Evolutionary conservation across 1,140 invertebrate species (phyloP).

Genomic region (Drosophila tani): DNA sequence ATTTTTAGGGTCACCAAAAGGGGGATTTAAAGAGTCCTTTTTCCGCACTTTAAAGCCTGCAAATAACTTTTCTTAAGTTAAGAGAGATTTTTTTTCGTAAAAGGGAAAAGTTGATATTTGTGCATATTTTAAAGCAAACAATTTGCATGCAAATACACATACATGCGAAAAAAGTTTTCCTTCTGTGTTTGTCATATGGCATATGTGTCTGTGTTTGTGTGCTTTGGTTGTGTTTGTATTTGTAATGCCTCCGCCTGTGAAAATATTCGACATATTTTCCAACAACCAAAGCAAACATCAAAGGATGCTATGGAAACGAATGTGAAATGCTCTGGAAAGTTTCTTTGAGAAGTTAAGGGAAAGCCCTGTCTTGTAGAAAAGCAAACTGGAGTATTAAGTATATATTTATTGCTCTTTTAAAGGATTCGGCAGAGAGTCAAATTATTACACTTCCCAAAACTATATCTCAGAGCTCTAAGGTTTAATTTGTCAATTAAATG

Average conservation of each 20-base stretch:
- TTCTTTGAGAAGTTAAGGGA: too few relatives aligned
- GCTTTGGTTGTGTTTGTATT: constrained; percentile 52
- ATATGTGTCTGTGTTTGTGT: constrained; percentile 35
- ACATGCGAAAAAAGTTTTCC: constrained; percentile 58
- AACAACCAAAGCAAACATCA: constrained; percentile 67
- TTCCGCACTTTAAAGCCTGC: constrained; percentile 15
- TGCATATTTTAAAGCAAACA: constrained; percentile 82
- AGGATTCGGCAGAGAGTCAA: too few relatives aligned
- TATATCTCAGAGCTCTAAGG: too few relatives aligned
- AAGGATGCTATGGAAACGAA: constrained; percentile 47
- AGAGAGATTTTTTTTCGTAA: constrained; percentile 29
- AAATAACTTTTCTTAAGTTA: constrained; percentile 40
- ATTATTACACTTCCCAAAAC: too few relatives aligned
- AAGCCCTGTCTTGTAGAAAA: too few relatives aligned
- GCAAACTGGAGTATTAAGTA: too few relatives aligned
- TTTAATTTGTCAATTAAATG: too few relatives aligned
- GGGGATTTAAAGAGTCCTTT: constrained; percentile 2
- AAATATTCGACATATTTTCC: constrained; percentile 81
- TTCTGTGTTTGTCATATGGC: constrained; percentile 59
- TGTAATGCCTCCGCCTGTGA: constrained; percentile 68
- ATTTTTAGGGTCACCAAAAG: background rate
- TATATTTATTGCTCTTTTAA: too few relatives aligned
- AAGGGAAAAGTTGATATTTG: constrained; percentile 56
- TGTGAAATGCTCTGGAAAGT: constrained; percentile 45
- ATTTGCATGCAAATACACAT: constrained; percentile 75